These are phyloP conservation scores for Umimayanthus chanpuru DNA, from an alignment of 92 coral and sea anemone genomes.

Conservation along the genomic window DNA sequence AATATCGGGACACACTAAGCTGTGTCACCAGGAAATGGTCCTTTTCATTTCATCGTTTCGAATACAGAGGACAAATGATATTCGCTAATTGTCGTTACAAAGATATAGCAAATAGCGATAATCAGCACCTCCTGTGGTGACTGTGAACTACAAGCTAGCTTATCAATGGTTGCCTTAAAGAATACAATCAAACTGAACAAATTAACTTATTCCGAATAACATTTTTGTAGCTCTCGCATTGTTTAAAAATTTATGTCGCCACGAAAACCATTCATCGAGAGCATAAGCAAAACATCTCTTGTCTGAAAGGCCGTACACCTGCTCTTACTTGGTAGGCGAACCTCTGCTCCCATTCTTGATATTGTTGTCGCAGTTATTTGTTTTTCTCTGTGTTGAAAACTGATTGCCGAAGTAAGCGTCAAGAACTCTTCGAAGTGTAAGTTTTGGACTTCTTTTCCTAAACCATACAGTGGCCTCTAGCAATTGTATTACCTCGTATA, in stretches of 20 bases:
- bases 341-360: background rate
- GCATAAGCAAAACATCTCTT: background rate
- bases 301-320: background rate
- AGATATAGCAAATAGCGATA: background rate
- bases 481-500: background rate
- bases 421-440: background rate
- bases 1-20: too few species aligned
- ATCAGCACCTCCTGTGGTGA: background rate
- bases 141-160: background rate
- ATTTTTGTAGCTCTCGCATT: background rate
- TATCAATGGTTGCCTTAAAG: background rate
- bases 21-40: too few species aligned
- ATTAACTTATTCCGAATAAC: background rate
- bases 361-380: background rate
- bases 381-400: background rate
- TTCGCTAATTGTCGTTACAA: background rate
- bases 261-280: background rate
- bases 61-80: too few species aligned
- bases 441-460: background rate
- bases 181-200: constrained; percentile 8
- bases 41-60: too few species aligned
- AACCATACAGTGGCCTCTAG: background rate
- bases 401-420: background rate
- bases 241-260: constrained; percentile 6
- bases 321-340: background rate